A percentile compares a stretch with the other conserved stretches of the same genome.
These are phyloP conservation scores for Spicauda simplicius DNA, from an alignment of 2,888 invertebrate genomes.

Conservation along the genomic window DNA sequence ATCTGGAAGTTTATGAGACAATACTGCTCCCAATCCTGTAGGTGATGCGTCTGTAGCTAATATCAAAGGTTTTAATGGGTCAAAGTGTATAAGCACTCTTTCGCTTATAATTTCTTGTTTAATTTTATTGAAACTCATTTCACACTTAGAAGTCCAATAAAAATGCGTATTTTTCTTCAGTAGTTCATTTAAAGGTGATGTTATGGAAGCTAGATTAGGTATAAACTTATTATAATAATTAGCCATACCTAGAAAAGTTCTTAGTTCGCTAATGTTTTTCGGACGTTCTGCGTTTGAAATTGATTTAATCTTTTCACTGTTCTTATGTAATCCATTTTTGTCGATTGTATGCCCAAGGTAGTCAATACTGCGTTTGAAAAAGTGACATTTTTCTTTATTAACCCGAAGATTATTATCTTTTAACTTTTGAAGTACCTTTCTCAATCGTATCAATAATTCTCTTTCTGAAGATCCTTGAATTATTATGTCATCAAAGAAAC, in stretches of 20 bases:
- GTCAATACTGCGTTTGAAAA: too few species aligned
- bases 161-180: too few species aligned
- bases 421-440: too few species aligned
- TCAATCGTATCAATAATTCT: constrained; percentile 19
- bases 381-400: too few species aligned
- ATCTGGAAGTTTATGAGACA: not conserved
- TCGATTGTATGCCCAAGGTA: too few species aligned
- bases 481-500: constrained; percentile 53
- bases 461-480: constrained; percentile 43
- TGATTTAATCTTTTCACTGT: too few species aligned
- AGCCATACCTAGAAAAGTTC: constrained; percentile 13
- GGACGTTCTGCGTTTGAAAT: too few species aligned
- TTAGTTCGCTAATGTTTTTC: constrained; percentile 1
- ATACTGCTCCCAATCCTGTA: constrained; percentile 3
- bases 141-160: too few species aligned
- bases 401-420: too few species aligned
- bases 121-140: too few species aligned
- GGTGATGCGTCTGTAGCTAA: constrained; percentile 9
- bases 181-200: not conserved
- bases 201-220: constrained; percentile 4
- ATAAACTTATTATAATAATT: constrained; percentile 12
- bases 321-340: too few species aligned
- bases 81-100: constrained; percentile 10
- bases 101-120: constrained; percentile 12
- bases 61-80: constrained; percentile 4